Percentiles rank a stretch among this genome's conserved stretches.
phyloP scores from a whole-genome alignment of 2,797 vertebrate genomes.

The Enteromius thamalakanensis region DNA sequence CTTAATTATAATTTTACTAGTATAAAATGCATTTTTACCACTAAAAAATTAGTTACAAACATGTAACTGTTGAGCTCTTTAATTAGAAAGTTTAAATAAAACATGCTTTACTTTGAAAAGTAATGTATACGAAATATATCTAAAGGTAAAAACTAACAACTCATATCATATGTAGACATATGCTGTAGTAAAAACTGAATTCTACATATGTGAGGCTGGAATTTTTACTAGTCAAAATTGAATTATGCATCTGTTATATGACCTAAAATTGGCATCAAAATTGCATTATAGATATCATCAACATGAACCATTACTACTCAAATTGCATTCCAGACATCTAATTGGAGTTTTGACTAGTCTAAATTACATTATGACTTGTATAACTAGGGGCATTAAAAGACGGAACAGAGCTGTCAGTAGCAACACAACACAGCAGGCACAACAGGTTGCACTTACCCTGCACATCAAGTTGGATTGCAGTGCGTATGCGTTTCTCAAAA shows the following conservation, averaged over 20 bases:
- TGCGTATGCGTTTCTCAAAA: constrained; percentile 54
- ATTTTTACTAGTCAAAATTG: not conserved
- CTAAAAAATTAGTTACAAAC: not conserved
- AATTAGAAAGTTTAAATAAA: not conserved
- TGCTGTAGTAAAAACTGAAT: not conserved
- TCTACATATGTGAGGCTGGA: not conserved
- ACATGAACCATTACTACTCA: constrained; percentile 5
- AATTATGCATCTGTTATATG: not conserved
- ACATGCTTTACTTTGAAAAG: not conserved
- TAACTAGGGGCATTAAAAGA: not conserved
- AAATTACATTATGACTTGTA: not conserved
- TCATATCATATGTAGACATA: not conserved
- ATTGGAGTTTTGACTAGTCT: constrained; percentile 6
- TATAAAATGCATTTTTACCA: not conserved
- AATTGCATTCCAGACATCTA: constrained; percentile 25
- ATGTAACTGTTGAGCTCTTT: not conserved
- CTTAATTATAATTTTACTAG: not conserved
- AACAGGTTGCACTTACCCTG: constrained; percentile 55
- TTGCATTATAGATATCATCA: not conserved
- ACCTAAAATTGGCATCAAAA: constrained; percentile 16
- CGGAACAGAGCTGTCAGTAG: not conserved
- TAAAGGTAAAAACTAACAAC: not conserved
- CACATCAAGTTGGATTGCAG: constrained; percentile 43
- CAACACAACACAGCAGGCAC: constrained; percentile 17
- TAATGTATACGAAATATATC: not conserved